Base-by-base conservation (phyloP, 2,888 invertebrate genomes). In the Drosophila neotestacea region DNA sequence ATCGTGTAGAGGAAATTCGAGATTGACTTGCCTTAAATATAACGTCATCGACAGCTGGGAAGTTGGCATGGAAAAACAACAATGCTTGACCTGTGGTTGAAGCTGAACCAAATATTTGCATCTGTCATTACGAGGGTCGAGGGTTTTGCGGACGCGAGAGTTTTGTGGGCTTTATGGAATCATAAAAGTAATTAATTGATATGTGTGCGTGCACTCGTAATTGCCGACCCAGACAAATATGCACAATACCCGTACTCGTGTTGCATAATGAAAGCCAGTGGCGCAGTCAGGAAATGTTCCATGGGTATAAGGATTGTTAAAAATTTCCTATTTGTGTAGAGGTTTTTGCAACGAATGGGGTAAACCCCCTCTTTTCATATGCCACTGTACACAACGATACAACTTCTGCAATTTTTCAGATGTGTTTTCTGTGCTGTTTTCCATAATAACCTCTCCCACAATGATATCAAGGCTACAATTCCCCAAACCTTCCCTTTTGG, bases 121-220 rank as follows among this genome's bases (percentile, higher is more conserved):
- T 70, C 60, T 80, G 72, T 73, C 78, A 77, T 83, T 83, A 83
- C 71, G 65, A 22, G 54, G 58, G 65, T 60, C 67, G 48, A 47
- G 46, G 48, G 41, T 36, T 51, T 56, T 56, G 61, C 52, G 46
- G 42, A 30, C 10, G 55, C 44, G 56, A 42, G 56, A 56, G 46
- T 59, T 55, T 54, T 54, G 70, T 51, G 46, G 72, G 39, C 69
- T 69, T 69, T 74, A 71, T 81, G 79, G 79, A 85, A 81, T 86
- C 81, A 84, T 81, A 86, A 85, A 89, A 75, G 79, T 89, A 89
- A 88, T 85, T 85, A 85, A 85, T 89, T 89, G 70, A 85, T 84
- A 72, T 85, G 70, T 75, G 72, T 70, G 59, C 61, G 51, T 77
- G 72, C 38, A 36, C 48, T 61, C 81, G 73, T 86, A 84, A 88